These are phyloP conservation scores for Hipparchia sbordonii DNA, from an alignment of 2,888 invertebrate species.

Conservation along the genomic window DNA sequence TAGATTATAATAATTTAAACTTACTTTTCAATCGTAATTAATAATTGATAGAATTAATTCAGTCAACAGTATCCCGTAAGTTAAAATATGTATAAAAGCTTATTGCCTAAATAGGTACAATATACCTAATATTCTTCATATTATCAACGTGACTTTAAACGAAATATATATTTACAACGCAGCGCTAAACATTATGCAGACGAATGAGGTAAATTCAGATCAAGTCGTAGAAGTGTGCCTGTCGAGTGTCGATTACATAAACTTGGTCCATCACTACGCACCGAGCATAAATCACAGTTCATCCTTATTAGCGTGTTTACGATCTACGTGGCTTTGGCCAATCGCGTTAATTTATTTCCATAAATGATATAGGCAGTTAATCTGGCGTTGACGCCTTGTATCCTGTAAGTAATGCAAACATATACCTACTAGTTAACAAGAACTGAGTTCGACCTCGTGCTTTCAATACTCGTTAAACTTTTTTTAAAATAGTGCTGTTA, in stretches of 20 bases:
- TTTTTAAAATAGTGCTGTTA: background rate
- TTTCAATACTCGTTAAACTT: conserved; percentile 3
- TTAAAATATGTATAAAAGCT: no score
- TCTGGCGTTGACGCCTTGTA: conserved; percentile 45
- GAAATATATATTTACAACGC: no score
- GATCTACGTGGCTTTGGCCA: conserved; percentile 42
- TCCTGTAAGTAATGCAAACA: conserved; percentile 35
- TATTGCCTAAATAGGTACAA: no score
- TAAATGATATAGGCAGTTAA: conserved; percentile 59
- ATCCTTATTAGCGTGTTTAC: conserved; percentile 47
- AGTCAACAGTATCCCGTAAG: no score
- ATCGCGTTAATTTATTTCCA: conserved; percentile 65
- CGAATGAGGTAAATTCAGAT: background rate
- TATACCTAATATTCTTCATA: no score
- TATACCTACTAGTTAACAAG: conserved; percentile 20
- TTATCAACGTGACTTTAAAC: no score
- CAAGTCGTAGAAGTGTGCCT: conserved; percentile 7
- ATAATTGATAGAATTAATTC: no score
- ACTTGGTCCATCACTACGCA: conserved; percentile 18
- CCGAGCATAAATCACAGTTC: conserved; percentile 43
- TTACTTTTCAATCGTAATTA: no score
- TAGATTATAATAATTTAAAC: no score
- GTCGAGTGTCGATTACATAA: conserved; percentile 12
- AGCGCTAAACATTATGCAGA: background rate
- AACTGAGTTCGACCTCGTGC: conserved; percentile 14